Evolutionary conservation across 2,888 invertebrate genomes (phyloP).

Genomic region (Tiliacea citrago): DNA sequence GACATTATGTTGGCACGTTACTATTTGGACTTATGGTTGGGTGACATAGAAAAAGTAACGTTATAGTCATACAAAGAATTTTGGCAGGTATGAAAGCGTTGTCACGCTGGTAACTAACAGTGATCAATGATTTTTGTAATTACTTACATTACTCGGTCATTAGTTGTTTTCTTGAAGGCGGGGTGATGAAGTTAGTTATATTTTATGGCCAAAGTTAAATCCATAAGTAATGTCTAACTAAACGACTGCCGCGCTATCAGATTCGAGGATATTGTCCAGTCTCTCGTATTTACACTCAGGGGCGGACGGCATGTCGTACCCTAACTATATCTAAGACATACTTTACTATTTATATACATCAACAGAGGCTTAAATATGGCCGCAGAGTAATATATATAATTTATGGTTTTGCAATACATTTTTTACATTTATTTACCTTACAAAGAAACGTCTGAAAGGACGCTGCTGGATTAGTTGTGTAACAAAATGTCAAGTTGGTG

Average conservation of each 20-base stretch:
- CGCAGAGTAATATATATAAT: background rate
- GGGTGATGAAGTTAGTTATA: background rate
- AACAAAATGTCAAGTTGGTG: background rate
- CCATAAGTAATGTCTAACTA: background rate
- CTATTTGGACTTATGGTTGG: conserved; percentile 2
- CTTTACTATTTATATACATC: background rate
- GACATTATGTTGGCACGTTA: conserved; percentile 13
- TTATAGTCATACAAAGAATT: background rate
- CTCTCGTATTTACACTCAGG: background rate
- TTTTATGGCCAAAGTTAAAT: background rate
- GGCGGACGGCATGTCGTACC: background rate
- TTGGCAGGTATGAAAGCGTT: no score
- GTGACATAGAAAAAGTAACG: conserved; percentile 1
- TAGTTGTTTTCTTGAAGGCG: background rate
- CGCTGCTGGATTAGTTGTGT: background rate
- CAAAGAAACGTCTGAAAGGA: background rate
- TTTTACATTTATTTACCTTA: background rate
- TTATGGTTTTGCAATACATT: background rate
- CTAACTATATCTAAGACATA: background rate
- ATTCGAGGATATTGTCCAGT: background rate
- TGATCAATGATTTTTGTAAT: background rate
- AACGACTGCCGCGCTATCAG: background rate
- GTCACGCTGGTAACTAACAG: background rate
- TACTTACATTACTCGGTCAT: background rate
- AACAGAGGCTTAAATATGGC: conserved; percentile 2